These are phyloP conservation scores for Halichoerus grypus DNA, from an alignment of 2,113 vertebrate genomes.

Conservation along the genomic window DNA sequence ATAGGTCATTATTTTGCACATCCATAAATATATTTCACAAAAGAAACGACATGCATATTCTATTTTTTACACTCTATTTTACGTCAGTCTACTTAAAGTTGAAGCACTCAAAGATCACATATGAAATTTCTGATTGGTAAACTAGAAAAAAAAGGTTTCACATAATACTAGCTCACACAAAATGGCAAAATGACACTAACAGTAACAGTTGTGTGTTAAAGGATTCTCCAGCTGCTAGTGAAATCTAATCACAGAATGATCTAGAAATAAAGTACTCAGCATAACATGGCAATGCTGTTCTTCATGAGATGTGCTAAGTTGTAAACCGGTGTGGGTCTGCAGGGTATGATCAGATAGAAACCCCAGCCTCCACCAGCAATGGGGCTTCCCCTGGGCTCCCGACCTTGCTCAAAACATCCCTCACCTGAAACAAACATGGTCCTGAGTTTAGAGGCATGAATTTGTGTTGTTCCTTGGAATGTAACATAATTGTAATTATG, in stretches of 20 bases:
- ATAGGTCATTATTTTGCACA: background rate
- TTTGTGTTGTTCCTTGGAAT: no score
- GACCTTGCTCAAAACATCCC: background rate
- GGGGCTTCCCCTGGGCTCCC: background rate
- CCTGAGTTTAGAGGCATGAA: background rate
- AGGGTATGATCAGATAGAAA: accelerated
- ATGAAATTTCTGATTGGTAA: background rate
- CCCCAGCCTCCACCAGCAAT: background rate
- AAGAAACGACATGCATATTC: background rate
- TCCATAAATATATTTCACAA: background rate
- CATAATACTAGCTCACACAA: background rate
- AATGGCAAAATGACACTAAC: background rate
- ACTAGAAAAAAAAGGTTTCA: background rate
- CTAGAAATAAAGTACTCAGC: background rate
- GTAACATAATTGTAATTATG: accelerated
- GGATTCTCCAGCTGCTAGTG: background rate
- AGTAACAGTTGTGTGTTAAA: background rate
- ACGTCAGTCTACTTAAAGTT: background rate
- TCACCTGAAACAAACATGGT: background rate
- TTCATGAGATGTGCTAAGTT: background rate
- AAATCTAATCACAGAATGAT: background rate
- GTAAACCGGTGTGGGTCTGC: background rate
- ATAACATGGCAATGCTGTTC: background rate
- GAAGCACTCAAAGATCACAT: background rate
- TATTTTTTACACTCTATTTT: background rate